Conservation (phyloP, 2,888 invertebrate genomes). For the Pseudanteris insignis region DNA sequence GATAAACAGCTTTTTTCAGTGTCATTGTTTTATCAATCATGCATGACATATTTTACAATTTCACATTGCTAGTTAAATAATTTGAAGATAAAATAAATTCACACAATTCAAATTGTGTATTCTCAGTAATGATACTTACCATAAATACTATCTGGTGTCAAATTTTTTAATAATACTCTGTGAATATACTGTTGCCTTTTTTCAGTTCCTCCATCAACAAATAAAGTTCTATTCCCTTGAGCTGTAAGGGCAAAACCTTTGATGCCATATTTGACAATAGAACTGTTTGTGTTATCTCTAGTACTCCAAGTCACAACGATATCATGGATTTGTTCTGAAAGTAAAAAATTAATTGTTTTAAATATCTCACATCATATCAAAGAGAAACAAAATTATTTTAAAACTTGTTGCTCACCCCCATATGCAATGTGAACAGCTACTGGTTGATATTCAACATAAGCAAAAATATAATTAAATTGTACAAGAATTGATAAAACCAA, state of each 20-base stretch:
- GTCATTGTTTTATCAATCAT: no score
- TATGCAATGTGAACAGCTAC: constrained; percentile 76
- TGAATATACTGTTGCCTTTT: constrained; percentile 79
- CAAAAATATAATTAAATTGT: neutral
- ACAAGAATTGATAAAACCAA: no score
- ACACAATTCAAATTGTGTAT: neutral
- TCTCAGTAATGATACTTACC: constrained; percentile 66
- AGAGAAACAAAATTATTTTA: no score
- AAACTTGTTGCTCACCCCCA: constrained; percentile 67
- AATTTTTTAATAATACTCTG: constrained; percentile 72
- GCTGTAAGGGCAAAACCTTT: constrained; percentile 70
- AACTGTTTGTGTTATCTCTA: constrained; percentile 73
- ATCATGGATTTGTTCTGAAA: constrained; percentile 74
- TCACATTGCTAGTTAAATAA: no score
- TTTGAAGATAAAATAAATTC: no score
- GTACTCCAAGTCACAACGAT: constrained; percentile 88
- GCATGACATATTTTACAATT: no score
- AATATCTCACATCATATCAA: no score
- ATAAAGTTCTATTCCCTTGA: constrained; percentile 71
- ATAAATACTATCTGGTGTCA: constrained; percentile 74
- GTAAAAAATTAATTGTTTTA: neutral
- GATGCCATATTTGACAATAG: constrained; percentile 80
- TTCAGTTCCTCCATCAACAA: constrained; percentile 77
- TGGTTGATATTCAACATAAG: constrained; percentile 69
- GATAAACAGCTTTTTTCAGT: no score